These are phyloP conservation scores for Chrysochloris asiatica DNA, from an alignment of 2,113 vertebrate genomes.

Conservation along the genomic window DNA sequence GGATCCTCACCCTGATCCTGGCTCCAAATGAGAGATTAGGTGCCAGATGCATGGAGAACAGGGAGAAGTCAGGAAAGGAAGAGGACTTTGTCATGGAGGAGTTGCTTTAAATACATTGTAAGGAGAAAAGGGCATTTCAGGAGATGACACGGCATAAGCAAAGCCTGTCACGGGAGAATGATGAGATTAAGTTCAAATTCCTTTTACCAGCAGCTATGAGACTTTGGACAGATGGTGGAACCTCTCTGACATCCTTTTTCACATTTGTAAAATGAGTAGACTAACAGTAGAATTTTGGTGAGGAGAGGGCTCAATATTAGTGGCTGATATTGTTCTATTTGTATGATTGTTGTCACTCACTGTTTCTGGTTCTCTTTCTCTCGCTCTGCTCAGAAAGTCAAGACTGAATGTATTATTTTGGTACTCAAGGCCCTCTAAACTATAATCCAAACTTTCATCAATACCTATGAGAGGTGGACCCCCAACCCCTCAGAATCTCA, in stretches of 20 bases:
- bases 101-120: background rate
- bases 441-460: background rate
- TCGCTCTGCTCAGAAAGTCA: slow-evolving; percentile 11
- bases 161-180: background rate
- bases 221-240: background rate
- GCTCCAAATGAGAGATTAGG: background rate
- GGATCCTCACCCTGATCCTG: background rate
- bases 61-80: background rate
- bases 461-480: background rate
- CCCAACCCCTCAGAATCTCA: background rate
- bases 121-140: background rate
- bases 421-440: background rate
- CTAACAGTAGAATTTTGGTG: background rate
- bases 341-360: background rate
- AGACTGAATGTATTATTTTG: too few relatives aligned
- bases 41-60: background rate
- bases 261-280: background rate
- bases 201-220: background rate
- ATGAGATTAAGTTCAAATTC: background rate
- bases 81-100: too few relatives aligned
- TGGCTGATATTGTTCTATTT: background rate
- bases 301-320: background rate
- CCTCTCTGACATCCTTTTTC: background rate
- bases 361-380: background rate
- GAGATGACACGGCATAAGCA: background rate